A percentile compares a stretch with the other conserved stretches of the same genome.
phyloP scores from a whole-genome alignment of 2,888 invertebrate species.

The Drosophila barbarae region DNA sequence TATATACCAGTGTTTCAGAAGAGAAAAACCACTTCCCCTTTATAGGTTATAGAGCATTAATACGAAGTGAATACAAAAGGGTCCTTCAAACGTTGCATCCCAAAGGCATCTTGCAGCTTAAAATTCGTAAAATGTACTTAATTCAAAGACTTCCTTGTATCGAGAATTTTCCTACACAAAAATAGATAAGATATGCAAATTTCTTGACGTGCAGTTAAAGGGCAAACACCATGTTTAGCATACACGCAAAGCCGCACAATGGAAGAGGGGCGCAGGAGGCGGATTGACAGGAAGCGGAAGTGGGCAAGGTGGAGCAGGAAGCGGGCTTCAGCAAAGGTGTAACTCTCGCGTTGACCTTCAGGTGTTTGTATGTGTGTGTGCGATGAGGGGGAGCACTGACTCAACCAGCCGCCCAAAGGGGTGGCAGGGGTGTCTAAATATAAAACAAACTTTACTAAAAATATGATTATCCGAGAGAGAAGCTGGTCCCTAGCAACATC shows the following conservation, averaged over 20 bases:
- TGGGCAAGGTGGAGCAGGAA: constrained; percentile 33
- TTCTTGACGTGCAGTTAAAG: constrained; percentile 7
- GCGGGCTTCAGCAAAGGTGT: constrained; percentile 23
- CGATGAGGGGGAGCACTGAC: constrained; percentile 16
- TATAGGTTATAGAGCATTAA: too few relatives aligned
- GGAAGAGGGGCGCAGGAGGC: neutral
- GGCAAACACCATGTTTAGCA: constrained; percentile 18
- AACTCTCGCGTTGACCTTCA: constrained; percentile 33
- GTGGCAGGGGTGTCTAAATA: constrained; percentile 23
- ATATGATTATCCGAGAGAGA: constrained; percentile 39
- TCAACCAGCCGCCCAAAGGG: constrained; percentile 15
- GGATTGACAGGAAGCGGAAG: constrained; percentile 34
- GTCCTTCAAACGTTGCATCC: too few relatives aligned
- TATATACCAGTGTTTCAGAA: too few relatives aligned
- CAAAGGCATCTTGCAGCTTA: too few relatives aligned
- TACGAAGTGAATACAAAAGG: too few relatives aligned
- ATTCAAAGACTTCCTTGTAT: neutral
- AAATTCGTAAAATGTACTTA: neutral
- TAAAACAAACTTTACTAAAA: constrained; percentile 46
- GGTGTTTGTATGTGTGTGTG: neutral
- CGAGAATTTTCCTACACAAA: neutral
- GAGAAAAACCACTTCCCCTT: too few relatives aligned
- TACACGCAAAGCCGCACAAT: constrained; percentile 24
- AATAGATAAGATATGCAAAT: constrained; percentile 10
- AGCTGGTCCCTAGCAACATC: constrained; percentile 31